Conservation (phyloP, 2,888 invertebrate species). For the Gasteruption jaculator region DNA sequence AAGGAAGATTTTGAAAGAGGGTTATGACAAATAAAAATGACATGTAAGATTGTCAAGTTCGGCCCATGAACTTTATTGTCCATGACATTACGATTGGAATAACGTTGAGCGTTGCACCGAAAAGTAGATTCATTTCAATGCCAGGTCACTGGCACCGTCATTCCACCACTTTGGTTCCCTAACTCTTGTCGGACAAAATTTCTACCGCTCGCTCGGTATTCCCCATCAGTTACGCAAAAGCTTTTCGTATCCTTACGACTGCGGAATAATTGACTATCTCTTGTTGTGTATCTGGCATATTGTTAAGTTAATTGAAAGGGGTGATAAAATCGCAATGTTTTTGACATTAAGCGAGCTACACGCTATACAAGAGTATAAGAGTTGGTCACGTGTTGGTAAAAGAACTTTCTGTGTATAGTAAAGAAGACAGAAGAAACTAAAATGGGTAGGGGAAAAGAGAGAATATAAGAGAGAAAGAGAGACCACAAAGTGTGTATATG, state of each 20-base stretch:
- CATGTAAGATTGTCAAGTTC: too few relatives aligned
- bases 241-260: too few relatives aligned
- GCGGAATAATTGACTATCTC: slow-evolving; percentile 34
- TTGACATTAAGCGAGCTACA: slow-evolving; percentile 35
- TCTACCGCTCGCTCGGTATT: slow-evolving; percentile 15
- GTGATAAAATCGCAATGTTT: slow-evolving; percentile 42
- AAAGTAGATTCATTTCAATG: slow-evolving; percentile 31
- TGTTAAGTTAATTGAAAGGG: slow-evolving; percentile 42
- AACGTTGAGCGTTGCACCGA: slow-evolving; percentile 27
- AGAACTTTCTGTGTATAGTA: too few relatives aligned
- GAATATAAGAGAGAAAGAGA: slow-evolving; percentile 13
- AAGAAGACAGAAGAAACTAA: slow-evolving; percentile 21
- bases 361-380: too few relatives aligned
- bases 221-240: slow-evolving; percentile 10
- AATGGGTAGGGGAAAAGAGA: slow-evolving; percentile 14
- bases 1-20: too few relatives aligned
- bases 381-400: too few relatives aligned
- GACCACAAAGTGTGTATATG: too few relatives aligned
- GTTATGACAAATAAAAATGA: too few relatives aligned
- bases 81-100: slow-evolving; percentile 29
- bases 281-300: slow-evolving; percentile 36
- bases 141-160: slow-evolving; percentile 23
- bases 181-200: slow-evolving; percentile 25
- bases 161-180: slow-evolving; percentile 11
- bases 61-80: slow-evolving; percentile 25